Base-by-base conservation (phyloP, 1,140 invertebrate genomes). In the Brachionus paranguensis region DNA sequence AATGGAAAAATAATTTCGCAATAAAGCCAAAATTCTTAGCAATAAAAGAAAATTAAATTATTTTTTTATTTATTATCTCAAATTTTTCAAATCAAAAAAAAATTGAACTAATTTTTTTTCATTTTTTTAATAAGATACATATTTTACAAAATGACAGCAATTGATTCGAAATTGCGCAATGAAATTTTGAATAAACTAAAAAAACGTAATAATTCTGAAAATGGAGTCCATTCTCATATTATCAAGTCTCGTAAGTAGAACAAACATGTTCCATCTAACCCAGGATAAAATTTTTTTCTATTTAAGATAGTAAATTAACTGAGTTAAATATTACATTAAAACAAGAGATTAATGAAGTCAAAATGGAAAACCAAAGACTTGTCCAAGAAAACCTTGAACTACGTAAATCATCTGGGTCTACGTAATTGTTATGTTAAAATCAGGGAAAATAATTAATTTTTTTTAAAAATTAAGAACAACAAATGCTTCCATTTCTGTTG, bases 191-290 rank as follows among this genome's bases (percentile, higher is more conserved):
- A 60, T 37, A 41, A 8, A n/a, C 45, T 81, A 41, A 81, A 81
- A 68, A 43, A 68, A 47, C 20, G 78, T 65, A 81, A 81, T 24
- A 47, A 33, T 27, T 11, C 43, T 43, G 78, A 81, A 60, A 81
- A 10, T 43, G 17, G 29, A 43, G 7, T 10, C 29, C 60, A 64
- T 64, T 81, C 12, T 81, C 78, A 68, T 43, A 29, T 81, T 6
- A 41, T 81, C 11, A 81, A 81, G 53, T 81, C 78, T 11, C 64
- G 78, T 81, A 68, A 47, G 78, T 81, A n/a, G 5, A 60, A 60
- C 17, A 10, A 12, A 14, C 6, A 29, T n/a, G 43, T 0, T 6
- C n/a, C 2, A 14, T 41, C 33, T 43, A 45, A 10, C 8, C n/a
- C 0, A 10, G 29, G 12, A 55, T 24, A 33, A 33, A 4, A 1